A percentile compares a stretch with the other conserved stretches of the same genome.
Conservation (phyloP, 2,113 vertebrate species). For the Platycercus adscitus region DNA sequence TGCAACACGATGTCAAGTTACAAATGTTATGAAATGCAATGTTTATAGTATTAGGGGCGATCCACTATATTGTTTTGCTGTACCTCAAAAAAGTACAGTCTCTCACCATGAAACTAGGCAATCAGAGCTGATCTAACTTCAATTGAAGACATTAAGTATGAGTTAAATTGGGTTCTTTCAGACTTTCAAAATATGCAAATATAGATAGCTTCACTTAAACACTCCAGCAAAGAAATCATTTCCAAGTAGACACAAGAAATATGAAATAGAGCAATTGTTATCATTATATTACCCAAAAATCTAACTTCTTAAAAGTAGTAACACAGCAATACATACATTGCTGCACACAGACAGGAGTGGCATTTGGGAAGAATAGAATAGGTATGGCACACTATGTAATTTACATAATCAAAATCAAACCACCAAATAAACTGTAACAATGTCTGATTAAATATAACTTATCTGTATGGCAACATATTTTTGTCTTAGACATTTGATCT, state of each 20-base stretch:
- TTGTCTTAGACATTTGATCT: not conserved
- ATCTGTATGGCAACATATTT: not conserved
- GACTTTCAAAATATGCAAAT: not conserved
- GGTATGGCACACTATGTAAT: not conserved
- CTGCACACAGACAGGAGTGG: not conserved
- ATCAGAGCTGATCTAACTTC: not conserved
- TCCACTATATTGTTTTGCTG: not conserved
- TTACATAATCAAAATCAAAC: slow-evolving; percentile 33
- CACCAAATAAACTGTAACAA: not conserved
- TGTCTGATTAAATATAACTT: not conserved
- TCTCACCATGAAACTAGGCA: not conserved
- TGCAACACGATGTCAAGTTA: slow-evolving; percentile 1
- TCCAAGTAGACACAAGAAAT: not conserved
- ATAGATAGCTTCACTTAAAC: not conserved
- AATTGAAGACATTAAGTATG: not conserved
- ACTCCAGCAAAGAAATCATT: not conserved
- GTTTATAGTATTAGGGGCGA: not conserved
- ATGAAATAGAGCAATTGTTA: not conserved
- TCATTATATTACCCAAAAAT: not conserved
- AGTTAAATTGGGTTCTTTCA: not conserved
- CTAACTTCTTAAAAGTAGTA: not conserved
- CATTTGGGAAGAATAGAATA: not conserved
- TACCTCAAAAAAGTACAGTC: not conserved
- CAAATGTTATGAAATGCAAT: slow-evolving; percentile 22
- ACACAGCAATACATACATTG: not conserved